Evolutionary conservation across 1,140 invertebrate genomes (phyloP).

Genomic region (Musca domestica): DNA sequence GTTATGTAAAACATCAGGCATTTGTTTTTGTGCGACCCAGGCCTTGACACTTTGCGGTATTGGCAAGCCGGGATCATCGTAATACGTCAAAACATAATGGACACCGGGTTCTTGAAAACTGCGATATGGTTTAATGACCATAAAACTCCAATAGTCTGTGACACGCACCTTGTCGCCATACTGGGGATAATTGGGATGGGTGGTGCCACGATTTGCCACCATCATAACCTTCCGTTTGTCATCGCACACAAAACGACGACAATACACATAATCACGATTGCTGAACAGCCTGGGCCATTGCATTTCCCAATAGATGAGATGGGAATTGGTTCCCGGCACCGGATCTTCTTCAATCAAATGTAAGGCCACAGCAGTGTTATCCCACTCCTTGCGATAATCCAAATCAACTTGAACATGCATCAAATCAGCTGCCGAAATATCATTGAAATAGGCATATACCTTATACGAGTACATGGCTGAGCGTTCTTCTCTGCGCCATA

Average conservation of each 20-base stretch:
- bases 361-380: conserved; percentile 71
- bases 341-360: conserved; percentile 68
- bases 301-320: conserved; percentile 85
- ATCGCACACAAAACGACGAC: conserved; percentile 68
- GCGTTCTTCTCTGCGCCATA: conserved; percentile 74
- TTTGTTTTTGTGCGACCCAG: conserved; percentile 63
- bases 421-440: conserved; percentile 77
- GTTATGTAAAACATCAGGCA: conserved; percentile 52
- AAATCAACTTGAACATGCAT: conserved; percentile 78
- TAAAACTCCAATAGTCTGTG: conserved; percentile 79
- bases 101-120: conserved; percentile 54
- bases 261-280: conserved; percentile 85
- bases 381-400: conserved; percentile 76
- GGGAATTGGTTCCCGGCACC: conserved; percentile 58
- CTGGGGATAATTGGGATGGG: conserved; percentile 50
- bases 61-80: conserved; percentile 78
- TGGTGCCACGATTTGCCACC: conserved; percentile 55
- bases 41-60: conserved; percentile 64
- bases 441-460: conserved; percentile 78
- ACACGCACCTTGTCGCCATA: conserved; percentile 59
- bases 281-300: conserved; percentile 81
- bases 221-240: conserved; percentile 55
- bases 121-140: conserved; percentile 72
- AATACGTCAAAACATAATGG: conserved; percentile 84
- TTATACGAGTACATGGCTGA: conserved; percentile 75